phyloP scores from a whole-genome alignment of 1,140 invertebrate genomes.

The Anoplolepis gracilipes region DNA sequence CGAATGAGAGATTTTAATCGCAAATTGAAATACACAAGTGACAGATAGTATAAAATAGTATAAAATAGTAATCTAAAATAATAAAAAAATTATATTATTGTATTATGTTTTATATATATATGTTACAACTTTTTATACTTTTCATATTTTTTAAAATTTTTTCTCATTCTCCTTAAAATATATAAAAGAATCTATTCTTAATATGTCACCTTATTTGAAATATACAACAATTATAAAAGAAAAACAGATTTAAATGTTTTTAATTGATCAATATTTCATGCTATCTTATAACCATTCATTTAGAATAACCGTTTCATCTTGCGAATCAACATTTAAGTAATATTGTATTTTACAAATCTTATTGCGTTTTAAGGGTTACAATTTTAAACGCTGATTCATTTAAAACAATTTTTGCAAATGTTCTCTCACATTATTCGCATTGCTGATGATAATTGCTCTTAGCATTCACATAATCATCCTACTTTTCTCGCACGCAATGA shows the following conservation, averaged over 20 bases:
- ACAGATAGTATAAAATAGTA: neutral
- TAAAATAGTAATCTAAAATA: too few relatives aligned
- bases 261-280: neutral
- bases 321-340: neutral
- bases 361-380: neutral
- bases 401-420: neutral
- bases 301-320: neutral
- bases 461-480: constrained; percentile 2
- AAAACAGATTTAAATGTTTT: neutral
- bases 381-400: constrained; percentile 45
- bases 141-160: neutral
- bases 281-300: neutral
- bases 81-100: neutral
- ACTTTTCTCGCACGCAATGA: neutral
- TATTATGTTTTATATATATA: neutral
- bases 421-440: neutral
- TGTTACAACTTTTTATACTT: neutral
- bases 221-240: neutral
- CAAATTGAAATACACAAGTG: neutral
- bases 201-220: neutral
- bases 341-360: constrained; percentile 28
- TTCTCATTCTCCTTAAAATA: neutral
- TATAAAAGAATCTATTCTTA: neutral
- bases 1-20: too few relatives aligned
- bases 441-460: constrained; percentile 5